Percentiles rank a stretch among this genome's conserved stretches.
These are phyloP conservation scores for Lycophotia porphyrea DNA, from an alignment of 2,888 invertebrate species.

Conservation along the genomic window DNA sequence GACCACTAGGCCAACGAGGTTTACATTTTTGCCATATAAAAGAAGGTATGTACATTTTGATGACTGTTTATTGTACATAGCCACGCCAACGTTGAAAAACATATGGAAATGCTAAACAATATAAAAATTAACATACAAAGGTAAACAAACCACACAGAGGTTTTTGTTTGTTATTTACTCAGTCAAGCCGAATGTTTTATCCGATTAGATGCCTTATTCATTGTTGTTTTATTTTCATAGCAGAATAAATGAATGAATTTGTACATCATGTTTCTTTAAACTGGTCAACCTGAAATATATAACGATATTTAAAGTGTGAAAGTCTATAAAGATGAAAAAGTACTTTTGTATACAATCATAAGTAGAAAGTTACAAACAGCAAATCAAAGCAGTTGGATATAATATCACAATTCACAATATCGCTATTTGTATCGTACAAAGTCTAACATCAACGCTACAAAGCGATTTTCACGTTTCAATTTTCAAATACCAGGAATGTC, in stretches of 20 bases:
- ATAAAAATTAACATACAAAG: constrained; percentile 24
- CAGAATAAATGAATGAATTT: constrained; percentile 15
- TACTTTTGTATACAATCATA: neutral
- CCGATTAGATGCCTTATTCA: constrained; percentile 48
- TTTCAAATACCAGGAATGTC: constrained; percentile 20
- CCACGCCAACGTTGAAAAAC: neutral
- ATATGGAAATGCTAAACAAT: constrained; percentile 23
- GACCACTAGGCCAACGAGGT: no score
- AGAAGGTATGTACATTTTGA: constrained; percentile 1
- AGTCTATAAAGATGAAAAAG: neutral
- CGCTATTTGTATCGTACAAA: constrained; percentile 25
- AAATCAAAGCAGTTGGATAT: constrained; percentile 2
- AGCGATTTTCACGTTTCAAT: constrained; percentile 22
- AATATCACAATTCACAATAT: neutral
- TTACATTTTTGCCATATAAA: no score
- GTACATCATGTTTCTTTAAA: neutral
- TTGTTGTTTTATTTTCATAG: constrained; percentile 26
- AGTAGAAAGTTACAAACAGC: neutral
- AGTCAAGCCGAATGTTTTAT: constrained; percentile 29
- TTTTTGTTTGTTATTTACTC: constrained; percentile 44
- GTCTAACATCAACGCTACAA: constrained; percentile 15
- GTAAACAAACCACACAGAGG: constrained; percentile 33
- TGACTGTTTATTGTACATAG: neutral
- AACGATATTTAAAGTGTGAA: neutral
- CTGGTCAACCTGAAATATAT: neutral